Base-by-base conservation (phyloP, 1,140 invertebrate genomes). In the Tenebrio molitor region DNA sequence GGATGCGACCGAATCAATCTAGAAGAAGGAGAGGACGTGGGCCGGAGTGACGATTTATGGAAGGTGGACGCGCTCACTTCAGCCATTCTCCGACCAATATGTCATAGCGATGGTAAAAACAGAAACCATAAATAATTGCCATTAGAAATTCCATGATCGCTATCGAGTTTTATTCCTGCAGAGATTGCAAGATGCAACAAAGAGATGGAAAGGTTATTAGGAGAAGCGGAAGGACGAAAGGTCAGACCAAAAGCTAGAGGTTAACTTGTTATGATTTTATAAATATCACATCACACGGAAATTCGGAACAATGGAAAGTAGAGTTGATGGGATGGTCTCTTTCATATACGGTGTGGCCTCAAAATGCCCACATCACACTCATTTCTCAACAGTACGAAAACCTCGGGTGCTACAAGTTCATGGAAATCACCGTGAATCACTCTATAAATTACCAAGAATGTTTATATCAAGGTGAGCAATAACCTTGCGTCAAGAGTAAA, bases 111-210 rank as follows among this genome's bases (percentile, higher is more conserved):
- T 58, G 50, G 50, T 53, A 58, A 58, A 58, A 29, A 58, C 50
- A 58, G 50, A 58, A 58, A 58, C 50, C 10, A 58, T 58, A 58
- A 58, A 58, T 58, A 58, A 58, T 58, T 58, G n/a, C 19, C 50
- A 58, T 58, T 58, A 58, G 50, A 58, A 58, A 58, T 58, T 58
- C 23, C 46, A 53, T 19, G 46, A 53, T 23, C 46, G 17, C 19
- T 1, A 21, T 39, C 36, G 12, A 3, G 21, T 29, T 58, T 58
- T 58, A 25, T 29, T 4, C 50, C 10, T 2, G 1, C 19, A 58
- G n/a, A 58, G 25, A 58, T 58, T 58, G 50, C 50, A 29, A 58
- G 10, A 58, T 25, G 8, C 23, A 29, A 29, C 36, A n/a, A 7
- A 39, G 36, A 39, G 36, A 53, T 8, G 46, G 10, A 50, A 58